Percentiles rank a stretch among this genome's conserved stretches.
Evolutionary conservation across 30 jellyfish, hydroid and myxozoan genomes (phyloP).

Genomic region (Turritopsis dohrnii): DNA sequence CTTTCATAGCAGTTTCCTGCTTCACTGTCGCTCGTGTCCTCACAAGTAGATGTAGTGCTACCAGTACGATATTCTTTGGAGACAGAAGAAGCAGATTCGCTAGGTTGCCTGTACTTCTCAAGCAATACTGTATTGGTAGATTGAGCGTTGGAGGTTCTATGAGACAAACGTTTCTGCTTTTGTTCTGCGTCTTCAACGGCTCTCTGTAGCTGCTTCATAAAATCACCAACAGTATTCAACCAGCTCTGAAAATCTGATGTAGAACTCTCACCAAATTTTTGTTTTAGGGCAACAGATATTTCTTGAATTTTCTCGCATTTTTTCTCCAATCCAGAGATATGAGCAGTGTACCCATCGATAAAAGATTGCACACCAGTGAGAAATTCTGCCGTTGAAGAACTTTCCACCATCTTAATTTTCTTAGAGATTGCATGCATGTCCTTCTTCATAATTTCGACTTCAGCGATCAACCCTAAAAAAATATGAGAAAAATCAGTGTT

Average conservation of each 20-base stretch:
- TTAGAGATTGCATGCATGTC: slow-evolving; percentile 48
- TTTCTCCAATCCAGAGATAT: slow-evolving; percentile 29
- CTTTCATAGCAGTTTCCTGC: neutral
- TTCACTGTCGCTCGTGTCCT: neutral
- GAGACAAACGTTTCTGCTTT: slow-evolving; percentile 45
- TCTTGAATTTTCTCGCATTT: slow-evolving; percentile 46
- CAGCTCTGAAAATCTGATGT: slow-evolving; percentile 52
- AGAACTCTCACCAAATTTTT: slow-evolving; percentile 70
- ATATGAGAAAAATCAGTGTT: too few relatives aligned
- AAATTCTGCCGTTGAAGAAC: slow-evolving; percentile 27
- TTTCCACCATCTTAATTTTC: slow-evolving; percentile 21
- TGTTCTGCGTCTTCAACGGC: slow-evolving; percentile 63
- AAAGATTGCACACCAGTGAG: slow-evolving; percentile 34
- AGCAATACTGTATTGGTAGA: neutral
- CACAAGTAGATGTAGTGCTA: neutral
- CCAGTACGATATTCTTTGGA: too few relatives aligned
- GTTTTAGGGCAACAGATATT: slow-evolving; percentile 33
- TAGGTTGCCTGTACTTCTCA: neutral
- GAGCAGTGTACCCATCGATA: slow-evolving; percentile 25
- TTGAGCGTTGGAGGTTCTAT: neutral
- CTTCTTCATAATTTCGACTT: slow-evolving; percentile 74
- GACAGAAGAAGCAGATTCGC: too few relatives aligned
- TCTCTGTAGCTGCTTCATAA: slow-evolving; percentile 58
- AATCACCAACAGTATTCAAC: slow-evolving; percentile 66
- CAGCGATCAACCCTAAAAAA: slow-evolving; percentile 41